A percentile compares a stretch with the other conserved stretches of the same genome.
phyloP scores from a whole-genome alignment of 2,888 invertebrate species.

The Actias luna region DNA sequence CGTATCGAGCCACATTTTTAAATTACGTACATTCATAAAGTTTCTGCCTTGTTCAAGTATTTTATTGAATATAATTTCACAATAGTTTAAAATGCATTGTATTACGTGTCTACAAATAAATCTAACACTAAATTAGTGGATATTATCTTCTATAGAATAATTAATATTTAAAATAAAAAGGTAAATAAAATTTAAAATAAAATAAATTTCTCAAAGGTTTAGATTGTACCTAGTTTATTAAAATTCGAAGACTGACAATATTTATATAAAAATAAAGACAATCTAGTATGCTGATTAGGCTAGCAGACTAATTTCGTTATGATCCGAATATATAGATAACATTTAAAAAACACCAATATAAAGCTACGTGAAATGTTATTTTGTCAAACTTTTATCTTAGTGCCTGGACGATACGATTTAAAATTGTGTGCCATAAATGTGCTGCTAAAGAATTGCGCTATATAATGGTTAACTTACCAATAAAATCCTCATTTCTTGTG shows the following conservation, averaged over 20 bases:
- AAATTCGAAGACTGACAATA: neutral
- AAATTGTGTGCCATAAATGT: neutral
- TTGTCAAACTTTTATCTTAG: neutral
- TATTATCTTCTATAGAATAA: neutral
- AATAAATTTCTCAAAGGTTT: neutral
- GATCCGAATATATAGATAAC: neutral
- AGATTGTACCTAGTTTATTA: neutral
- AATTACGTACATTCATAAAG: slow-evolving; percentile 21
- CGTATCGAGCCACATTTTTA: slow-evolving; percentile 31
- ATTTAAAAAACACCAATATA: neutral
- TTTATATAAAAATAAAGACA: neutral
- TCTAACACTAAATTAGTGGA: neutral
- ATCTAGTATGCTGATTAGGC: neutral
- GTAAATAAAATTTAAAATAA: neutral
- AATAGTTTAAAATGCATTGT: neutral
- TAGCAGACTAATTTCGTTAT: neutral
- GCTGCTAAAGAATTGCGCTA: neutral
- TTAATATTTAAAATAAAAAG: neutral
- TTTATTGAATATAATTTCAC: neutral
- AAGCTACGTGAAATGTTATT: neutral
- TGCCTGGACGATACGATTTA: neutral
- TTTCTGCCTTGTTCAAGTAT: neutral
- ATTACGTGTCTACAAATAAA: neutral
- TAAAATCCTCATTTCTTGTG: neutral
- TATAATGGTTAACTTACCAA: neutral